A percentile compares a stretch with the other conserved stretches of the same genome.
phyloP scores from a whole-genome alignment of 2,797 vertebrate species.

The Gallinago stenura region DNA sequence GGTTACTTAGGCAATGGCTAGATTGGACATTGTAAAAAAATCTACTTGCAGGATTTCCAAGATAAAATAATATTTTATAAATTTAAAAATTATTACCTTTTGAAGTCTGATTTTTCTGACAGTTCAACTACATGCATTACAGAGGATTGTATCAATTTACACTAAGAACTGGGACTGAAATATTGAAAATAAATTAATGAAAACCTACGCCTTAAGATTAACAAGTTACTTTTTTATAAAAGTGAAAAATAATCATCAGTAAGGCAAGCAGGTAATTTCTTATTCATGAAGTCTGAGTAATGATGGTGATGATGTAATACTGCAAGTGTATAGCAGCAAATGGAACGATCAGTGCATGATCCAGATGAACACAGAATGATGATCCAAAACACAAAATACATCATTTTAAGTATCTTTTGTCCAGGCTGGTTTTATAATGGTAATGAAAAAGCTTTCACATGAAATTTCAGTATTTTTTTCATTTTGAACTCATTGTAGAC shows the following conservation, averaged over 20 bases:
- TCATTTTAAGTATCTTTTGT: background rate
- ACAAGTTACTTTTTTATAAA: background rate
- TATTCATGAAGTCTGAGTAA: background rate
- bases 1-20: background rate
- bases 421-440: background rate
- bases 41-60: background rate
- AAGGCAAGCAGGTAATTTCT: background rate
- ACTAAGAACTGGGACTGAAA: background rate
- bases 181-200: background rate
- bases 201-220: background rate
- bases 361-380: background rate
- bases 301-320: background rate
- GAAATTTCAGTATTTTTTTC: background rate
- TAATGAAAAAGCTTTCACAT: background rate
- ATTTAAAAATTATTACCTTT: background rate
- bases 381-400: background rate
- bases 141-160: background rate
- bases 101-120: background rate
- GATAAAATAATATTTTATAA: background rate
- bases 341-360: background rate
- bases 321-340: background rate
- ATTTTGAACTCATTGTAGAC: background rate
- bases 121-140: background rate
- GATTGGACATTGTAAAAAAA: background rate
- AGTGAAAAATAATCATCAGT: background rate